Evolutionary conservation across 1,140 invertebrate genomes (phyloP).

Genomic region (Plodia interpunctella): DNA sequence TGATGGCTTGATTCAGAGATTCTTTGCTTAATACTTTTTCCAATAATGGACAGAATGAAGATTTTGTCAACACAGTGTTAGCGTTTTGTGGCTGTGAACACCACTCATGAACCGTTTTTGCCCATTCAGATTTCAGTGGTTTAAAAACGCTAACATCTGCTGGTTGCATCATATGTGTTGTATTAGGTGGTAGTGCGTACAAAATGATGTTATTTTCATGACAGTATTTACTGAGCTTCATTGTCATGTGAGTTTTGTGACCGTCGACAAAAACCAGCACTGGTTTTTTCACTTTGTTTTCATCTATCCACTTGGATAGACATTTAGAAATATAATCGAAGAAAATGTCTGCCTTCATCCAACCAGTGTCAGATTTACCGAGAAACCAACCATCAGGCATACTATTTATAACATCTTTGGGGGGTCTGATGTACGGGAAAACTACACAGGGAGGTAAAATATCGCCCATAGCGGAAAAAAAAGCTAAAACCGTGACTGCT

Average conservation of each 20-base stretch:
- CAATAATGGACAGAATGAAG: too few relatives aligned
- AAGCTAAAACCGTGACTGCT: not conserved
- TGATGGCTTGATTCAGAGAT: too few relatives aligned
- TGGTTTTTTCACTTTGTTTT: conserved; percentile 21
- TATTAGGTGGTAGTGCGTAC: conserved; percentile 1
- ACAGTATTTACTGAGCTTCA: conserved; percentile 9
- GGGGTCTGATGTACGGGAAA: conserved; percentile 14
- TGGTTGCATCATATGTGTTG: too few relatives aligned
- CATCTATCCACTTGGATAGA: conserved; percentile 17
- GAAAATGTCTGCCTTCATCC: conserved; percentile 29
- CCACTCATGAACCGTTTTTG: too few relatives aligned
- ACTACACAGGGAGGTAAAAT: too few relatives aligned
- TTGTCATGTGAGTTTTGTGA: conserved; percentile 4
- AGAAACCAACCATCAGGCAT: conserved; percentile 28
- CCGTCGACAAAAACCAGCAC: conserved; percentile 13
- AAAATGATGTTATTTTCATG: not conserved
- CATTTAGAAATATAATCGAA: conserved; percentile 22
- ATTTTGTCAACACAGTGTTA: too few relatives aligned
- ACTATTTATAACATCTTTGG: conserved; percentile 25
- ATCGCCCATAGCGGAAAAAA: too few relatives aligned
- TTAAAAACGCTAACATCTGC: too few relatives aligned
- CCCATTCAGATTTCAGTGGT: too few relatives aligned
- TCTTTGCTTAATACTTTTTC: too few relatives aligned
- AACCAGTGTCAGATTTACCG: conserved; percentile 27
- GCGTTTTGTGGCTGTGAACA: too few relatives aligned